These are phyloP conservation scores for Helleia helle DNA, from an alignment of 2,888 invertebrate genomes.

Conservation along the genomic window DNA sequence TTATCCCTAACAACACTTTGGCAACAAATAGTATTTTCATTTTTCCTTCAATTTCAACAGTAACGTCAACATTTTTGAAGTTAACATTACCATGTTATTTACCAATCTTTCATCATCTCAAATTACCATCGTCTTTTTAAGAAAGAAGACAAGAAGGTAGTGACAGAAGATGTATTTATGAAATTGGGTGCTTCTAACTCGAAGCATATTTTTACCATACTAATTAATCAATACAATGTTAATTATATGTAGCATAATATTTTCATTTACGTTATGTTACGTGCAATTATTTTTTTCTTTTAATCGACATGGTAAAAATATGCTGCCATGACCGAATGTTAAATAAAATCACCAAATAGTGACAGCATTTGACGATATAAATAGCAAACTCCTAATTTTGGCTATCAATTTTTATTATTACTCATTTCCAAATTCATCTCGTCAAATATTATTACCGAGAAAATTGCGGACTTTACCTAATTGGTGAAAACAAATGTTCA, in stretches of 20 bases:
- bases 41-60: slow-evolving; percentile 52
- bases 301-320: no score
- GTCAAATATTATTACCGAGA: slow-evolving; percentile 32
- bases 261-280: no score
- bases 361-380: slow-evolving; percentile 32
- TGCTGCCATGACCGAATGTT: slow-evolving; percentile 27
- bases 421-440: slow-evolving; percentile 32
- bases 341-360: neutral
- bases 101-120: slow-evolving; percentile 39
- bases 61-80: slow-evolving; percentile 48
- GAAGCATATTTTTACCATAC: no score
- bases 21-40: slow-evolving; percentile 68
- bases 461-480: slow-evolving; percentile 32
- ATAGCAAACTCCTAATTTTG: slow-evolving; percentile 39
- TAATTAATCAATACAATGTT: no score
- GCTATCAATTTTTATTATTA: slow-evolving; percentile 44
- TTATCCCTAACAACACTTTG: slow-evolving; percentile 72
- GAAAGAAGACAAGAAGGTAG: slow-evolving; percentile 59
- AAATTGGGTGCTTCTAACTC: neutral
- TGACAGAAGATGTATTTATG: slow-evolving; percentile 39
- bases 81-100: slow-evolving; percentile 47
- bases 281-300: no score
- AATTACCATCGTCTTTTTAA: slow-evolving; percentile 47
- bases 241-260: no score
- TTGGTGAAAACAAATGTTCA: slow-evolving; percentile 44